Base-by-base conservation (phyloP, 2,888 invertebrate genomes). In the Magallana nippona region DNA sequence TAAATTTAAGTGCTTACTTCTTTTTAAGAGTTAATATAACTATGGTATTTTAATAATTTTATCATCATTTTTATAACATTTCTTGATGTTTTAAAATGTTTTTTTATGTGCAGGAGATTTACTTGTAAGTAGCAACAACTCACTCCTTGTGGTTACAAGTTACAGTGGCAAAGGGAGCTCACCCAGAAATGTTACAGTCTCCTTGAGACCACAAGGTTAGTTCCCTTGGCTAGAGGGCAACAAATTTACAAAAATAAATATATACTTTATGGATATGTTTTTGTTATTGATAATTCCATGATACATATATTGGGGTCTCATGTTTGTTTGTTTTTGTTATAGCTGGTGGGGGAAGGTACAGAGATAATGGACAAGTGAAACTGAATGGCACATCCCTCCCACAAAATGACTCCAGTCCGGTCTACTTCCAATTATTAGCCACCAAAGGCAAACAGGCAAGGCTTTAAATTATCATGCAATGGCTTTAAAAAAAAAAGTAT, bases 301-400 rank as follows among this genome's bases (percentile, higher is more conserved):
- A 19, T 44, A 44, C 8, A 44, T 44, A 44, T 44, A 44, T 44
- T 8, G 44, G 44, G 44, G 8, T n/a, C n/a, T n/a, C n/a, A n/a
- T n/a, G 44, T 8, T 44, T 27, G 27, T 27, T 27, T 27, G 13
- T n/a, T 63, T 27, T 27, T 15, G 11, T 58, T 78, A 78, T 27
- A 83, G 83, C 32, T 32, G n/a, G 55, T 55, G 83, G 83, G 17
- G 83, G 83, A 55, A 78, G 83, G 13, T 83, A 60, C 62, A 60
- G 13, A 55, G 56, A 60, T 11, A 79, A 32, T 22, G 83, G 83
- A 10, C 17, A 44, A 15, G 55, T 83, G 32, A 79, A 44, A 19
- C 17, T 62, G 11, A 79, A 77, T 22, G 78, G 57, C 62, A 22
- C 71, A 22, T 0, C 27, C 8, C 27, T 71, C 32, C 71, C 71